Evolutionary conservation across 2,797 vertebrate species (phyloP).

Genomic region (Arctocebus calabarensis): DNA sequence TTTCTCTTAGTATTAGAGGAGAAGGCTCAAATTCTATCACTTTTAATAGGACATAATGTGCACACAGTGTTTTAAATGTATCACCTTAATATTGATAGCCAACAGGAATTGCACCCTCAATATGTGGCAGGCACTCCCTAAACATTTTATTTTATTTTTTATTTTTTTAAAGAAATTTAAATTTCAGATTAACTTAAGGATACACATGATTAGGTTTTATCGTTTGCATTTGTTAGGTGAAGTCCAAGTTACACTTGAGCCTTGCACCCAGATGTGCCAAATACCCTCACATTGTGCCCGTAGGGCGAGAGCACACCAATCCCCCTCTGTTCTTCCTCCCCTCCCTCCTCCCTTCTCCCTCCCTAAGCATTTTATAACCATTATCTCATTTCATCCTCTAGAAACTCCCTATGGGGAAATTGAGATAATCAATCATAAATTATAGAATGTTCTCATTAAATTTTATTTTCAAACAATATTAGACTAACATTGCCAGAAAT

Average conservation of each 20-base stretch:
- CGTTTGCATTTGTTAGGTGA: too few species aligned
- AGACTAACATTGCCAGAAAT: not conserved
- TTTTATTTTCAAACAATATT: not conserved
- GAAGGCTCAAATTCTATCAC: not conserved
- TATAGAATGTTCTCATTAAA: not conserved
- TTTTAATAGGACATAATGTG: not conserved
- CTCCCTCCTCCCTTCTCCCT: not conserved
- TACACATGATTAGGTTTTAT: too few species aligned
- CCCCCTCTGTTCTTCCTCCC: too few species aligned
- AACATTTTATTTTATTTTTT: not conserved
- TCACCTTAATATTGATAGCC: not conserved
- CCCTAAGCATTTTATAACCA: not conserved
- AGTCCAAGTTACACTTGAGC: too few species aligned
- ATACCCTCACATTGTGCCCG: too few species aligned
- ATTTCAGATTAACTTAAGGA: too few species aligned
- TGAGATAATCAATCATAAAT: conserved; percentile 37
- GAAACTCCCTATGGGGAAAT: not conserved
- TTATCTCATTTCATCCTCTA: not conserved
- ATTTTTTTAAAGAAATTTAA: too few species aligned
- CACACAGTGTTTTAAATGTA: not conserved
- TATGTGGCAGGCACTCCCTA: not conserved
- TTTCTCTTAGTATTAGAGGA: not conserved
- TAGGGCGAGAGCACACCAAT: too few species aligned
- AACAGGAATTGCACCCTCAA: not conserved
- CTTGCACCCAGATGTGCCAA: too few species aligned